Base-by-base conservation (phyloP, 2,888 invertebrate genomes). In the Lasioglossum zephyrum region DNA sequence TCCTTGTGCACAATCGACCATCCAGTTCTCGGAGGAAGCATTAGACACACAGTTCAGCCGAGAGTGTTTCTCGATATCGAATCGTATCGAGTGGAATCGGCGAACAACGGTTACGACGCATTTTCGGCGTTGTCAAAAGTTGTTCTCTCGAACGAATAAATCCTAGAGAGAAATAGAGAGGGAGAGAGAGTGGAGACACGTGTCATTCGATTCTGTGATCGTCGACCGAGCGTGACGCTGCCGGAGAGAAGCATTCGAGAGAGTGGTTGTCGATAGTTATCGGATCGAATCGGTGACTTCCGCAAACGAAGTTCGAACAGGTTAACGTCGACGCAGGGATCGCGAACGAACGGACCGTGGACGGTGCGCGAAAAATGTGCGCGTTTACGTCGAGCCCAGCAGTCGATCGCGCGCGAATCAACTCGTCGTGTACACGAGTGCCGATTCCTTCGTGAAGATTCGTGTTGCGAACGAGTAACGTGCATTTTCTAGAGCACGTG, bases 401-500 rank as follows among this genome's bases (percentile, higher is more conserved):
- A 31, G 22, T 8, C 74, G 47, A 18, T 72, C 57, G 70, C 63
- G 63, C 53, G 70, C 66, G 77, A 18, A 74, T 66, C 8, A 26
- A 78, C 31, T 31, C 60, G 47, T 47, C 16, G 57, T 13, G 72
- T 18, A 41, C 8, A 22, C 36, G 31, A 22, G 53, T 26, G 31
- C 36, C 70, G 47, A 47, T 41, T 53, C 1, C 44, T 16, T 22
- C 22, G 66, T 36, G 31, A 41, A 76, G 73, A 11, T 31, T 63
- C 16, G n/a, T 31, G 41, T 41, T 57, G 44, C 5, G 36, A 77
- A 73, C 73, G 70, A 6, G 69, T 85, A 69, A 85, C 63, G 11
- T n/a, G 77, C 26, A 60, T 26, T 60, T 11, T 63, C 82, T 4
- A 31, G 53, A n/a, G 9, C 53, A 69, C 86, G 82, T 85, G 86